These are phyloP conservation scores for Drosophila phalerata DNA, from an alignment of 2,888 invertebrate species.

Conservation along the genomic window DNA sequence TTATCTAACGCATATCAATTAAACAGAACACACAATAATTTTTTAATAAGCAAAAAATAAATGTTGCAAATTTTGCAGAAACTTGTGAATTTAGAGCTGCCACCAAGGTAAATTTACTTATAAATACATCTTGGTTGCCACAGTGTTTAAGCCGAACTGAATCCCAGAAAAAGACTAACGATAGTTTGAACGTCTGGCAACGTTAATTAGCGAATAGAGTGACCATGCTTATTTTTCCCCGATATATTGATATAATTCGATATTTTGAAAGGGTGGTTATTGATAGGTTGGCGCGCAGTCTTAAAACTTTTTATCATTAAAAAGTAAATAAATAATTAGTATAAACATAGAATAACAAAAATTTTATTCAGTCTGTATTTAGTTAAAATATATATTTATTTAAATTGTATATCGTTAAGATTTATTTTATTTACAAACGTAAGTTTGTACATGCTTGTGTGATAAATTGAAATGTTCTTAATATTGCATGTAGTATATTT, in stretches of 20 bases:
- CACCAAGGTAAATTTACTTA: too few species aligned
- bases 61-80: slow-evolving; percentile 47
- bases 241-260: background rate
- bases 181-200: too few species aligned
- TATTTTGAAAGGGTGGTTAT: background rate
- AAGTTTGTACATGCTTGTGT: background rate
- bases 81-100: slow-evolving; percentile 24
- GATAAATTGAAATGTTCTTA: background rate
- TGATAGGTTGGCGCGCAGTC: background rate
- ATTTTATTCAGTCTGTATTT: too few species aligned
- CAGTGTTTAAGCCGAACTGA: too few species aligned
- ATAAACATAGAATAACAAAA: too few species aligned
- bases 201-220: background rate
- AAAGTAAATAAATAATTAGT: too few species aligned
- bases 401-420: background rate
- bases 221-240: background rate
- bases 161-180: too few species aligned
- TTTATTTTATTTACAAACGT: background rate
- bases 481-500: background rate
- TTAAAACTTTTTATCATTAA: background rate
- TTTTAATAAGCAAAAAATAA: slow-evolving; percentile 28
- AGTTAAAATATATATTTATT: too few species aligned
- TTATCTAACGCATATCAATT: slow-evolving; percentile 26
- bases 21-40: slow-evolving; percentile 15
- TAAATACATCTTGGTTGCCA: too few species aligned